Evolutionary conservation across 2,113 vertebrate species (phyloP).

Genomic region (Puntigrus tetrazona): DNA sequence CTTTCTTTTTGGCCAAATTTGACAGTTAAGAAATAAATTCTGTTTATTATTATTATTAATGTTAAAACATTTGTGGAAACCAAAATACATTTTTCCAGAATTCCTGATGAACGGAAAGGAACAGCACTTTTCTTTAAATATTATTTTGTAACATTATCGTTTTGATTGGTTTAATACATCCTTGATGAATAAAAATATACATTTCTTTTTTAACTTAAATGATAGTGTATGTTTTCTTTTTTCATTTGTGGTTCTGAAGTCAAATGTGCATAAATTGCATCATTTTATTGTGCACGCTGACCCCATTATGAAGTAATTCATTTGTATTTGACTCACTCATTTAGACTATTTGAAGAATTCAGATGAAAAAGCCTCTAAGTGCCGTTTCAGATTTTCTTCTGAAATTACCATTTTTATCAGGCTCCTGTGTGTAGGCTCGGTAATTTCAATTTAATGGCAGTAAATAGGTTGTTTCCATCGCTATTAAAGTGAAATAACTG

Average conservation of each 20-base stretch:
- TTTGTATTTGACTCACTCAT: not conserved
- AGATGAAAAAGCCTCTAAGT: no score
- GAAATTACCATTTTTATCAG: no score
- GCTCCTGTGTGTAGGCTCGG: no score
- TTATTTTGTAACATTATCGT: not conserved
- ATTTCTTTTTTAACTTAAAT: no score
- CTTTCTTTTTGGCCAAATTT: no score
- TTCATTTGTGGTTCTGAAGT: not conserved
- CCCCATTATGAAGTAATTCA: not conserved
- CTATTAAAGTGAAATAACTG: no score
- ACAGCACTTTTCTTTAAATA: not conserved
- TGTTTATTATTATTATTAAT: not conserved
- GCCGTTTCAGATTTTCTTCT: no score
- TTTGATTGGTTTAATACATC: not conserved
- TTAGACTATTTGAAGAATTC: not conserved
- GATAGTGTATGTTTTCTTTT: not conserved
- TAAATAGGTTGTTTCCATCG: no score
- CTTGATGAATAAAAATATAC: not conserved
- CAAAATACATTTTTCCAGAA: not conserved
- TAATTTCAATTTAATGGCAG: no score
- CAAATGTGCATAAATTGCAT: not conserved
- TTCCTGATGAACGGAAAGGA: not conserved
- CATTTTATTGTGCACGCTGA: not conserved
- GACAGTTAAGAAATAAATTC: no score
- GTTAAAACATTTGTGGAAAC: not conserved